Base-by-base conservation (phyloP, 2,113 vertebrate genomes). In the Bagarius yarrelli region DNA sequence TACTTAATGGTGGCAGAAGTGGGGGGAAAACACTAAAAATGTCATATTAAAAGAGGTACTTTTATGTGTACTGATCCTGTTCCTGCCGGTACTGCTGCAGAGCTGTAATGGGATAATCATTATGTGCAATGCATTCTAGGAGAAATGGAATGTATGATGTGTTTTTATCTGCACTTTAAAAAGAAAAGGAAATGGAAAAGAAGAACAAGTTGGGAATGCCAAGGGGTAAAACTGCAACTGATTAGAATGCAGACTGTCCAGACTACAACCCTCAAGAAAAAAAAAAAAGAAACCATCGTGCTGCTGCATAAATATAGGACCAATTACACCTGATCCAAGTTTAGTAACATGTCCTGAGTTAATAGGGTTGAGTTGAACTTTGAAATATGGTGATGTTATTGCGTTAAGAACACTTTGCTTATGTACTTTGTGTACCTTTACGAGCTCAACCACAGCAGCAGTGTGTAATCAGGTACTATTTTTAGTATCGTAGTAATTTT, bases 31-130 rank as follows among this genome's bases (percentile, higher is more conserved):
- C 30, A 74, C 32, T 8, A 59, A 8, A n/a, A 44, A 50, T 2
- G 8, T 59, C 53, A 18, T 71, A 59, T 21, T 61, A 27, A 32
- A 44, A 57, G 53, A 4, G 55, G 23, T 19, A 55, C 34, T 71
- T 59, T 72, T 27, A 72, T 34, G 66, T 71, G 77, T 4, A 67
- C 36, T 55, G n/a, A 30, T 30, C 66, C 36, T 32, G 34, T 60
- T 59, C 18, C 34, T n/a, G 53, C 63, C 78, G 30, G 67, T 23
- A 67, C 12, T 19, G 30, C 8, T 8, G 44, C 21, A 18, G 21
- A 47, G 78, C 21, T 25, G 8, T 71, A 47, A 50, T 27, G 40
- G 25, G 12, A 57, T 61, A 52, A 60, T 61, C 19, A 25, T 61
- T 50, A 8, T 25, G 34, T 16, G 44, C 27, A 47, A 21, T 13